Percentiles rank a stretch among this genome's conserved stretches.
phyloP scores from a whole-genome alignment of 2,888 invertebrate genomes.

The Drosophila neoperkinsi region DNA sequence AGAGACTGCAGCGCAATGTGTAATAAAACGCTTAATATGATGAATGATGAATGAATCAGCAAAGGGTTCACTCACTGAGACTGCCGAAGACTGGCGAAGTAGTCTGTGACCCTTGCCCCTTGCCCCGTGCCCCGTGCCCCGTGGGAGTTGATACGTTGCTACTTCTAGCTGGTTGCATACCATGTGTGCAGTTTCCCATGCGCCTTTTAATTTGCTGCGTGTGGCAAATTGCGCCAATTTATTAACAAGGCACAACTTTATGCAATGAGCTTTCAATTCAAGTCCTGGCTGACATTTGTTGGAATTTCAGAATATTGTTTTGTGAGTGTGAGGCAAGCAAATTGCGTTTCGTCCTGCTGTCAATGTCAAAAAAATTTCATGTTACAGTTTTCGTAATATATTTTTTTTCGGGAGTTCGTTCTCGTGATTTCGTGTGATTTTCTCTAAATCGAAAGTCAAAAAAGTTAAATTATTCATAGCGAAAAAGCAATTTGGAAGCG shows the following conservation, averaged over 20 bases:
- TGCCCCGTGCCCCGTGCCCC: neutral
- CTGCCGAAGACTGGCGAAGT: neutral
- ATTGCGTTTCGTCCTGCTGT: conserved; percentile 76
- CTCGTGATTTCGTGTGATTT: conserved; percentile 62
- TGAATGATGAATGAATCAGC: conserved; percentile 81
- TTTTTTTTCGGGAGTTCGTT: conserved; percentile 19
- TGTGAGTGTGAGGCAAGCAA: conserved; percentile 21
- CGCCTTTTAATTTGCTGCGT: conserved; percentile 69
- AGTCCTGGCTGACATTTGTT: conserved; percentile 40
- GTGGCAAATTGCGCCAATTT: conserved; percentile 75
- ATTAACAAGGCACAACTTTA: conserved; percentile 61
- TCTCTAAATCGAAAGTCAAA: conserved; percentile 75
- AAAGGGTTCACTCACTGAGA: conserved; percentile 62
- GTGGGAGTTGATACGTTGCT: neutral
- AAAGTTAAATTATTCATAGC: conserved; percentile 79
- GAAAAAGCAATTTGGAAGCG: conserved; percentile 71
- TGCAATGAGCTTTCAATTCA: conserved; percentile 35
- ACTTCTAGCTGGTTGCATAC: conserved; percentile 16
- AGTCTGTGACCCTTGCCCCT: conserved; percentile 8
- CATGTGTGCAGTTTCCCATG: conserved; percentile 69
- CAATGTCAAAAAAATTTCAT: conserved; percentile 73
- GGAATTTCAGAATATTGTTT: conserved; percentile 36
- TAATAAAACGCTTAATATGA: conserved; percentile 85
- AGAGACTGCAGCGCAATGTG: conserved; percentile 61
- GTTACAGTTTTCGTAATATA: conserved; percentile 17